phyloP scores from a whole-genome alignment of 1,140 invertebrate species.

The Eriosoma lanigerum region DNA sequence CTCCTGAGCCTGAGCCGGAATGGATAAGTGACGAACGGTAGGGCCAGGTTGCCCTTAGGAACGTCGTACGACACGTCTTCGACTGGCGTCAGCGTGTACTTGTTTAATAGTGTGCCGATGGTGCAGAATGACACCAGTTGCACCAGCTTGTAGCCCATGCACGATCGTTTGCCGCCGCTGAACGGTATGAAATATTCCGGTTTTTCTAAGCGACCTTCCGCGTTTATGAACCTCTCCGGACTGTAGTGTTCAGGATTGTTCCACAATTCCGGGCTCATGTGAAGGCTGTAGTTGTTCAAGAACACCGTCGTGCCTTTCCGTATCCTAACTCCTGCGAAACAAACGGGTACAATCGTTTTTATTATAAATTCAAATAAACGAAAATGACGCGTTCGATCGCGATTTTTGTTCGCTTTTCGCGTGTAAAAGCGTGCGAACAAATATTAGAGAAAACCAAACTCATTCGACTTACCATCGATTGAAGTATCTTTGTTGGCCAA shows the following conservation, averaged over 20 bases:
- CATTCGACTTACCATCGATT: constrained; percentile 50
- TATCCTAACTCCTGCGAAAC: constrained; percentile 59
- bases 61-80: constrained; percentile 53
- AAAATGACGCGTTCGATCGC: neutral
- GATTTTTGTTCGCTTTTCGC: too few species aligned
- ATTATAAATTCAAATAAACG: too few species aligned
- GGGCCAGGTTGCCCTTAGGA: constrained; percentile 56
- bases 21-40: constrained; percentile 55
- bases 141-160: constrained; percentile 84
- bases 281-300: constrained; percentile 84
- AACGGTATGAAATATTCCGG: constrained; percentile 80
- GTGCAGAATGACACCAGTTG: constrained; percentile 73
- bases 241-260: constrained; percentile 70
- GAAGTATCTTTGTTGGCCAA: constrained; percentile 74
- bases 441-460: too few species aligned
- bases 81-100: constrained; percentile 53
- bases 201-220: constrained; percentile 58
- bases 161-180: constrained; percentile 81
- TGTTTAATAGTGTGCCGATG: constrained; percentile 68
- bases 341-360: too few species aligned
- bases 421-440: too few species aligned
- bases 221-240: constrained; percentile 72
- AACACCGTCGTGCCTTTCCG: constrained; percentile 81
- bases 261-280: constrained; percentile 76
- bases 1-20: constrained; percentile 54